A percentile compares a stretch with the other conserved stretches of the same genome.
Conservation (phyloP, 2,113 vertebrate genomes). For the Todiramphus saurophagus region DNA sequence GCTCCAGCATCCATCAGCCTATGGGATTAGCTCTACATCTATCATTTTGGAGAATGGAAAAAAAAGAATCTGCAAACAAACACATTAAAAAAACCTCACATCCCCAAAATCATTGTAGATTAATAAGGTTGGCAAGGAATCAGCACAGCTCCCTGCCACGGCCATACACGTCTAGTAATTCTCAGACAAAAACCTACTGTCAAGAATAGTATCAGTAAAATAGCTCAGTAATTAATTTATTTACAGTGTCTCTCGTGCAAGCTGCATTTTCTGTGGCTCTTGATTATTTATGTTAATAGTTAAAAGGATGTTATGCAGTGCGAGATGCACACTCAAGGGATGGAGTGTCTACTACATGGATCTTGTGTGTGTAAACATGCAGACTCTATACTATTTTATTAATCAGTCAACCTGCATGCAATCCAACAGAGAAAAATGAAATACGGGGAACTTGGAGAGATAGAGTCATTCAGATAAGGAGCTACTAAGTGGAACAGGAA, state of each 20-base stretch:
- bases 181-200: not conserved
- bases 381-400: not conserved
- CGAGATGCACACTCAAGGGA: not conserved
- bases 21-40: not conserved
- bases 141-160: not conserved
- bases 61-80: not conserved
- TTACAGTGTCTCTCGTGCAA: not conserved
- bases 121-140: not conserved
- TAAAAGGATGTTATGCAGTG: not conserved
- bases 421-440: not conserved
- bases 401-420: not conserved
- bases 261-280: not conserved
- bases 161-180: not conserved
- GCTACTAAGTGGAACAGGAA: not conserved
- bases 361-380: not conserved
- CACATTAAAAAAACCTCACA: not conserved
- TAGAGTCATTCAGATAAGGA: not conserved
- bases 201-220: not conserved
- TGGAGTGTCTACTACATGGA: not conserved
- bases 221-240: not conserved
- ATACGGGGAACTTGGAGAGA: not conserved
- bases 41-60: not conserved
- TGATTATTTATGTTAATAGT: not conserved
- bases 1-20: slow-evolving; percentile 3
- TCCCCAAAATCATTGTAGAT: not conserved